Base-by-base conservation (phyloP, 2,888 invertebrate genomes). In the Dryobotodes eremita region DNA sequence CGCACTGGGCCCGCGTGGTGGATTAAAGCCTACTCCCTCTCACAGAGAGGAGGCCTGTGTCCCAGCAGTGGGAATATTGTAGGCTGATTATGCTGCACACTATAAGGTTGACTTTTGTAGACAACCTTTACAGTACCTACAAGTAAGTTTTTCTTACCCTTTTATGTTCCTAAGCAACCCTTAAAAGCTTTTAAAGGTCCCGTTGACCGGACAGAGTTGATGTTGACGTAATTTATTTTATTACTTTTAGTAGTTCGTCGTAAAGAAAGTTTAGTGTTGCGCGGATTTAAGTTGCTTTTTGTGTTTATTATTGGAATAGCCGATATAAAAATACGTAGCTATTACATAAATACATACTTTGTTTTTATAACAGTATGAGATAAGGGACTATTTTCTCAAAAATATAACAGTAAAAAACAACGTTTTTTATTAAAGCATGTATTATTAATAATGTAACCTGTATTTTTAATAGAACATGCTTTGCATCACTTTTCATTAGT, bases 181-280 rank as follows among this genome's bases (percentile, higher is more conserved):
- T 89, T 89, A 90, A 93, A 94, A 91, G 91, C 92, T 93, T 93
- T 84, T 94, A 91, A 92, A 91, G 88, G 86, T 86, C 86, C 83
- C 81, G 80, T 76, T 89, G 85, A 83, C 85, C 86, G 84, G 85
- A 79, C 79, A 71, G 82, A 83, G 88, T 89, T 88, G 85, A 89
- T 89, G 89, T 89, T 89, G 85, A 89, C 81, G 88, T 92, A 90
- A 92, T 93, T 94, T 93, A 91, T 93, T 92, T 92, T 91, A 92
- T 87, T 90, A 89, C 85, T 89, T 86, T 86, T 81, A 84, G 83
- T 88, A 79, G 86, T 91, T 92, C 50, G 84, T 82, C 84, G 89
- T 90, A 88, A 91, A 86, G 83, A 84, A 81, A 89, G 82, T 89
- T 89, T 83, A 88, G 80, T 82, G 83, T 80, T 71, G 77, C 76